These are phyloP conservation scores for Tridacna crocea DNA, from an alignment of 2,888 invertebrate genomes.

Conservation along the genomic window DNA sequence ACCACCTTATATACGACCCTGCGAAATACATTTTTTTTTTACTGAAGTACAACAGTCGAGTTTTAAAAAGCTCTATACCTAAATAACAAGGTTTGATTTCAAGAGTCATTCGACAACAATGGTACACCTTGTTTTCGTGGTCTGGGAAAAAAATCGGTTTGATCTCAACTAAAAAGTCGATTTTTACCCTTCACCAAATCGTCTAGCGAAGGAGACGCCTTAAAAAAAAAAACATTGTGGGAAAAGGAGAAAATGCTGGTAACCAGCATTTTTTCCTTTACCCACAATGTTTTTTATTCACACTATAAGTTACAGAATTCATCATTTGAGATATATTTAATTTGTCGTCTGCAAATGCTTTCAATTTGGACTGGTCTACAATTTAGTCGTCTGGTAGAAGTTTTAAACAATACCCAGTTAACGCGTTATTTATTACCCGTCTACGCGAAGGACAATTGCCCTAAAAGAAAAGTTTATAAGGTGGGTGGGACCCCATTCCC, in stretches of 20 bases:
- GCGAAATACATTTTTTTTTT: not conserved
- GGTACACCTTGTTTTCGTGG: conserved; percentile 8
- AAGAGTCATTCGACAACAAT: conserved; percentile 9
- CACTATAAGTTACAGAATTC: not conserved
- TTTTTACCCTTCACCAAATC: not conserved
- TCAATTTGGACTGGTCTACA: not conserved
- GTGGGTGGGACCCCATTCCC: conserved; percentile 13
- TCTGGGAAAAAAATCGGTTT: conserved; percentile 23
- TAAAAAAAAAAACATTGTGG: not conserved
- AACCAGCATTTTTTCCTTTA: not conserved
- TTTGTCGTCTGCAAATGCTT: not conserved
- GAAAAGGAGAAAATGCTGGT: not conserved
- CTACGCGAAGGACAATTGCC: not conserved
- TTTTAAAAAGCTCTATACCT: no score
- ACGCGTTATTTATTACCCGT: conserved; percentile 2
- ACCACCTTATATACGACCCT: not conserved
- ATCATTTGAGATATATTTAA: not conserved
- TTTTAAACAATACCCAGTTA: not conserved
- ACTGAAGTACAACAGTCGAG: no score
- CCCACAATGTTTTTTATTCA: not conserved
- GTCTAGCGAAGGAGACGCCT: not conserved
- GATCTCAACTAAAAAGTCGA: conserved; percentile 2
- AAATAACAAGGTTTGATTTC: conserved; percentile 12
- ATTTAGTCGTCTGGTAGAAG: not conserved
- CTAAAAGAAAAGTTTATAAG: conserved; percentile 12